Evolutionary conservation across 2,113 vertebrate genomes (phyloP), one percentile per base, ranked within the genome.

Genomic region (Litocranius walleri): DNA sequence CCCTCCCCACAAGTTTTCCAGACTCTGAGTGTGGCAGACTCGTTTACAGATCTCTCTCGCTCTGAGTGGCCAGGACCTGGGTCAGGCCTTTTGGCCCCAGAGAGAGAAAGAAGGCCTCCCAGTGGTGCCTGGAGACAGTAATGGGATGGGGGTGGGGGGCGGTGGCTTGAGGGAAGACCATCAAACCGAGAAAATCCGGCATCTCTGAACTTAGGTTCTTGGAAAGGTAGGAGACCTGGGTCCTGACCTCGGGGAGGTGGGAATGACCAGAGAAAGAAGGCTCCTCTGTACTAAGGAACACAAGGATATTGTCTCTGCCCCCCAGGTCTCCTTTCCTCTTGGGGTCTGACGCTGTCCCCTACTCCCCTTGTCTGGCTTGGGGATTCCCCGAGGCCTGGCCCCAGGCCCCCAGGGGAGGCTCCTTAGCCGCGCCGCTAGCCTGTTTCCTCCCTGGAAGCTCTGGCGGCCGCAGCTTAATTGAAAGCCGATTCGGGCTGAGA

Each of bases 401-500:
- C 82, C 62, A 56, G 84, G 94, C 36, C 95, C 71, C 57, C 43
- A 27, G 1, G 15, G 98, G 97, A 96, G 95, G 62, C 96, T 57
- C 29, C 21, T 83, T 67, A 97, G 97, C 91, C 71, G 10, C 45
- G 11, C 97, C 0, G n/a, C 94, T 98, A 90, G 82, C 98, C 56
- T 84, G 98, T 98, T 97, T 99, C 96, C 97, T 99, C 98, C 97
- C 97, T 29, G 81, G 71, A 90, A 98, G 98, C 98, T 98, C 97
- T 98, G 98, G 98, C 98, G 94, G 97, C 98, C 86, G 98, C 99
- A 98, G 99, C 98, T 99, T 98, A 99, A 99, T 99, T 99, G 99
- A 99, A 99, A 99, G 98, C 98, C 98, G 98, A 98, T 99, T 99
- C 97, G 97, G 93, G 98, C 97, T 98, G 99, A 99, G 98, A 96